These are phyloP conservation scores for Papilio elwesi DNA, from an alignment of 2,888 invertebrate genomes.

Conservation along the genomic window DNA sequence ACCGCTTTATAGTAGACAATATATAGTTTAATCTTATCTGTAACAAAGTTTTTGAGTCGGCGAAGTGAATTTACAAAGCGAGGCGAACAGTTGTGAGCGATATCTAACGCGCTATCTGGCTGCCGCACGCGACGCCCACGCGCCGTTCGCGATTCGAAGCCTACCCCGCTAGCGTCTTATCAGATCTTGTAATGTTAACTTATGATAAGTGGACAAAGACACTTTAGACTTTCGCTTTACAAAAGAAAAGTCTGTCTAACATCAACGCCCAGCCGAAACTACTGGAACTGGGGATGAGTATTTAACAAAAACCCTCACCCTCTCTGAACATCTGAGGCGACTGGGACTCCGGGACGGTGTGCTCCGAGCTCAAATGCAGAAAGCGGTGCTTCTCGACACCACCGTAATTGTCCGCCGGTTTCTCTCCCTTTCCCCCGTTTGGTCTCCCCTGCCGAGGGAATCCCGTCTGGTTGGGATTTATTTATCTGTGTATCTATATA, in stretches of 20 bases:
- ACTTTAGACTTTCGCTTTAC: not conserved
- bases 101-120: constrained; percentile 36
- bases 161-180: constrained; percentile 32
- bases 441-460: too few relatives aligned
- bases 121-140: constrained; percentile 50
- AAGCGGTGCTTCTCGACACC: too few relatives aligned
- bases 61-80: constrained; percentile 35
- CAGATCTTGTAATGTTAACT: constrained; percentile 7
- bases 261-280: too few relatives aligned
- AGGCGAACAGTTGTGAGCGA: constrained; percentile 21
- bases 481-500: too few relatives aligned
- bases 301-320: too few relatives aligned
- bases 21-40: constrained; percentile 33
- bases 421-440: too few relatives aligned
- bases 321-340: too few relatives aligned
- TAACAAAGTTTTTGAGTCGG: constrained; percentile 33
- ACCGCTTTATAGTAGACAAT: constrained; percentile 4
- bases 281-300: too few relatives aligned
- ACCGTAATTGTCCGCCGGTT: too few relatives aligned
- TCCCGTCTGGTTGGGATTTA: too few relatives aligned
- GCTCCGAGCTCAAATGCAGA: too few relatives aligned
- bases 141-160: constrained; percentile 47
- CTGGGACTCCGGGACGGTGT: too few relatives aligned
- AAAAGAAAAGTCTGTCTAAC: not conserved
- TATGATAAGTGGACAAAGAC: constrained; percentile 12